Evolutionary conservation across 2,797 vertebrate genomes (phyloP), one percentile per base, ranked within the genome.

Genomic region (Acanthornis magna): DNA sequence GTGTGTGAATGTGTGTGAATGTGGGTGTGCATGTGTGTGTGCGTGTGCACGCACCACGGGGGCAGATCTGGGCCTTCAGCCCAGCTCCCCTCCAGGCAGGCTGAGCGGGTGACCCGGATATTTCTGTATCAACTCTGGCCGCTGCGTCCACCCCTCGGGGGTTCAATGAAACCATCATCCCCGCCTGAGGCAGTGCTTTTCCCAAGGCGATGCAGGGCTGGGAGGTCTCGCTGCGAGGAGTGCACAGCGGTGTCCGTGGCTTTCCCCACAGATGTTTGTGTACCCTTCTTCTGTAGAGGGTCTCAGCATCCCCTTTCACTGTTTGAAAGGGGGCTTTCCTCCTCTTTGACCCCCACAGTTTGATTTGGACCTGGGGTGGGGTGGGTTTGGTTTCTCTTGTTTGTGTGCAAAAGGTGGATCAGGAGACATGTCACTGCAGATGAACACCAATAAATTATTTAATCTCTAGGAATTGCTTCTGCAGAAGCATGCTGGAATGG

Each of bases 391-490:
- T 58, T 65, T 53, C 42, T 25, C 32, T 82, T 54, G 26, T 62
- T 77, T 83, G 38, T 45, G 51, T 74, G 73, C 7, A 1, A 63
- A 71, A 78, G 55, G 55, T 77, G 82, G 79, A 75, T 88, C 26
- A 9, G 62, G 85, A 72, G n/a, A 65, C 50, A 45, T 29, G 45
- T 55, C 32, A 1, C 68, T 92, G 94, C 92, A 68, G 92, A 93
- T 65, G 74, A 94, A 45, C 54, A 54, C 48, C 72, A 19, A 75
- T 93, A 88, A 89, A 92, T 95, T 70, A 94, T 93, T 95, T 87
- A 94, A 91, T 86, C 82, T 79, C 29, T 77, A 71, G 85, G 78
- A 65, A 80, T 2, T 43, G 90, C 48, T 96, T 89, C 90, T 91
- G 91, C 91, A 13, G 88, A 82, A 91, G 63, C 65, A 2, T 66